Evolutionary conservation across 2,797 vertebrate genomes (phyloP).

Genomic region (Allochrocebus solatus): DNA sequence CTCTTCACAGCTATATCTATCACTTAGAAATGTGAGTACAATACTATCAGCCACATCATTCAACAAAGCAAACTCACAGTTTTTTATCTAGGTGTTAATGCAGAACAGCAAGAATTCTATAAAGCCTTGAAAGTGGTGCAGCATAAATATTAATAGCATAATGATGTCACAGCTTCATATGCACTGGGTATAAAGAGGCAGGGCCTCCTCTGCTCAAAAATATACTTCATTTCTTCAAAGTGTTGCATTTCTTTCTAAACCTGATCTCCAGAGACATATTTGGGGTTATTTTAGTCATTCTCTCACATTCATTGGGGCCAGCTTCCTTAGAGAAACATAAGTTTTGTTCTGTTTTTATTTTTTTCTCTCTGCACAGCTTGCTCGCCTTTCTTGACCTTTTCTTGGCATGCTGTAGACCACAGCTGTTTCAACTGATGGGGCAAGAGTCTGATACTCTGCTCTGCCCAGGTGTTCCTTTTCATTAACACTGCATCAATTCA

Average conservation of each 20-base stretch:
- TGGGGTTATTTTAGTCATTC: background rate
- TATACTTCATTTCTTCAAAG: constrained; percentile 6
- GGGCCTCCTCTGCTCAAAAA: background rate
- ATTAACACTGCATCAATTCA: constrained; percentile 38
- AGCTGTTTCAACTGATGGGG: constrained; percentile 57
- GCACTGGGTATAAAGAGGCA: background rate
- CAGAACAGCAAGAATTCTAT: background rate
- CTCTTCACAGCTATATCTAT: background rate
- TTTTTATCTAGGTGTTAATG: background rate
- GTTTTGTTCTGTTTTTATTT: constrained; percentile 17
- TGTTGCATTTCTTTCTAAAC: constrained; percentile 30
- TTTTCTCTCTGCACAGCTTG: background rate
- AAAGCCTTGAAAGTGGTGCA: background rate
- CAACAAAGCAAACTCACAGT: background rate
- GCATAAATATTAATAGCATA: background rate
- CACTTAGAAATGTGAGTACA: background rate
- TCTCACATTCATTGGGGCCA: background rate
- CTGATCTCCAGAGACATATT: background rate
- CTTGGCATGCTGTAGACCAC: constrained; percentile 52
- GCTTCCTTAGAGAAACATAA: constrained; percentile 31
- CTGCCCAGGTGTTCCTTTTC: constrained; percentile 53
- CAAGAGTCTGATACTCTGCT: background rate
- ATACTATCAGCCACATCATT: background rate
- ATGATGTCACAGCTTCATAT: background rate
- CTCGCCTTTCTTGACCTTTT: constrained; percentile 37